A percentile compares a stretch with the other conserved stretches of the same genome.
phyloP scores from a whole-genome alignment of 2,113 vertebrate species.

The Cepphus grylle region DNA sequence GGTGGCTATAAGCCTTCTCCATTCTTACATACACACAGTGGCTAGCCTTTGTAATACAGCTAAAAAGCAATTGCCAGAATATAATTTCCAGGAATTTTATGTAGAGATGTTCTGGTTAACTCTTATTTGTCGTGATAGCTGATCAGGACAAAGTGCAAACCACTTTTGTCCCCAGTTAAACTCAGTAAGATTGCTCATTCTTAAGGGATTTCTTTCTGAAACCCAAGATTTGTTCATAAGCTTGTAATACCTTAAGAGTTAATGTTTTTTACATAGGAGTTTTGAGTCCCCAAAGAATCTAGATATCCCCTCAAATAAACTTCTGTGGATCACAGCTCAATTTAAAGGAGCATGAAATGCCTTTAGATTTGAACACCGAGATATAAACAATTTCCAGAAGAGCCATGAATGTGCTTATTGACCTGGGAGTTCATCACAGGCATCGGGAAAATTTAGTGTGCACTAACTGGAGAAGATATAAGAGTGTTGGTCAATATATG shows the following conservation, averaged over 20 bases:
- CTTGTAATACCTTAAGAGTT: neutral
- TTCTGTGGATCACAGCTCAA: neutral
- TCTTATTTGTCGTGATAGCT: neutral
- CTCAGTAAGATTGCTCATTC: neutral
- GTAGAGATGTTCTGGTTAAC: neutral
- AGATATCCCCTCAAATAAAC: neutral
- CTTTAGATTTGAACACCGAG: neutral
- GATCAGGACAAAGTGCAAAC: neutral
- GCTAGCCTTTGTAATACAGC: neutral
- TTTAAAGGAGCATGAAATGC: neutral
- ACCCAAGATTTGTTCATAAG: neutral
- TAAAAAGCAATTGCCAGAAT: neutral
- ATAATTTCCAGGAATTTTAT: neutral
- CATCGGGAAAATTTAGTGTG: neutral
- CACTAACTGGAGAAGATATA: neutral
- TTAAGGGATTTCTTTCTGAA: neutral
- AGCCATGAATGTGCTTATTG: neutral
- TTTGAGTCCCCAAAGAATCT: neutral
- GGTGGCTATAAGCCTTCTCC: neutral
- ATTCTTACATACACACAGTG: neutral
- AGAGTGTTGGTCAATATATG: neutral
- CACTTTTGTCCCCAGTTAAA: neutral
- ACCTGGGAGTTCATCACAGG: neutral
- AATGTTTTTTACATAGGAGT: neutral
- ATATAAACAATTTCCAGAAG: neutral